Conservation (phyloP, 2,888 invertebrate genomes). For the Drosophila pseudotakahashii region DNA sequence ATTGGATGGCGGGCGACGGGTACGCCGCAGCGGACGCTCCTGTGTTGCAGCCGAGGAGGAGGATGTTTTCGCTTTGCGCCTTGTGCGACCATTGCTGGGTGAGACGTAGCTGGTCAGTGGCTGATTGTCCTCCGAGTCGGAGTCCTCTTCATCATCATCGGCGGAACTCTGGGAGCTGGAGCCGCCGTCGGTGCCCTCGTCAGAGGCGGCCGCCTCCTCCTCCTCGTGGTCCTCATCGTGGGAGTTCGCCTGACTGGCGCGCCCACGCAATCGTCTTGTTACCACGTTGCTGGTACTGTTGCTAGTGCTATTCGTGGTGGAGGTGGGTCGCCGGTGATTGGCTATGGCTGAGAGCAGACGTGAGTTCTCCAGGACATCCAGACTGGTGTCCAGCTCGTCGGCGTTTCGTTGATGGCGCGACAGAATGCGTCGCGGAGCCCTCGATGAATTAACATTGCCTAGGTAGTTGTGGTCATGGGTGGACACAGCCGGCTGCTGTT, state of each 20-base stretch:
- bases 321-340: slow-evolving; percentile 77
- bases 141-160: slow-evolving; percentile 55
- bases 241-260: slow-evolving; percentile 78
- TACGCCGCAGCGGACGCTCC: slow-evolving; percentile 50
- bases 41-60: slow-evolving; percentile 47
- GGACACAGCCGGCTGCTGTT: slow-evolving; percentile 52
- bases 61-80: slow-evolving; percentile 56
- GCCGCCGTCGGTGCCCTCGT: slow-evolving; percentile 82
- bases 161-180: slow-evolving; percentile 67
- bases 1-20: slow-evolving; percentile 55
- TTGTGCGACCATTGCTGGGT: slow-evolving; percentile 59
- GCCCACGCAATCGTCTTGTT: slow-evolving; percentile 72
- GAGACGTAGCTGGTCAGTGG: slow-evolving; percentile 84
- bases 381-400: slow-evolving; percentile 81
- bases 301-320: slow-evolving; percentile 62
- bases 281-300: slow-evolving; percentile 37
- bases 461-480: slow-evolving; percentile 83
- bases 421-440: slow-evolving; percentile 79
- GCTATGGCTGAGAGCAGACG: slow-evolving; percentile 59
- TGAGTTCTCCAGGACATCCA: slow-evolving; percentile 74
- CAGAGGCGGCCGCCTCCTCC: slow-evolving; percentile 77
- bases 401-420: slow-evolving; percentile 84
- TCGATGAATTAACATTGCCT: slow-evolving; percentile 76
- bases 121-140: slow-evolving; percentile 84
- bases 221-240: slow-evolving; percentile 64